Evolutionary conservation across 2,797 vertebrate genomes (phyloP).

Genomic region (Pantherophis vulpinus): DNA sequence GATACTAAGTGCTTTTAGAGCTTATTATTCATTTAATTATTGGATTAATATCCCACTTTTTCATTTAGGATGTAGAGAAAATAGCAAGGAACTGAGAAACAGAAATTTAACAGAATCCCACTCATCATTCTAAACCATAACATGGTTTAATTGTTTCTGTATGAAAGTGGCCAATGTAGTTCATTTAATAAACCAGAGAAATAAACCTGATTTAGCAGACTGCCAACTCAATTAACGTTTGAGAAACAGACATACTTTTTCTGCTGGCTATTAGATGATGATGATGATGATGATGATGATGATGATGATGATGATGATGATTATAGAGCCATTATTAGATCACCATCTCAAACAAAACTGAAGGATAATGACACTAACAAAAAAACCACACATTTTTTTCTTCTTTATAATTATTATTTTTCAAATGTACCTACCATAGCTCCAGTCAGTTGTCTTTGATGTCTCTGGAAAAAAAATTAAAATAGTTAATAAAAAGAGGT

Average conservation of each 20-base stretch:
- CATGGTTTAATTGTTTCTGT: background rate
- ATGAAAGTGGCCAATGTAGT: background rate
- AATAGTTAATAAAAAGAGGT: constrained; percentile 4
- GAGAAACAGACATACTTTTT: background rate
- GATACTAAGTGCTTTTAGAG: background rate
- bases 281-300: too few relatives aligned
- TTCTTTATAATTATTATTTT: background rate
- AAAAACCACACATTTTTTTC: background rate
- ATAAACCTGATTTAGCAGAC: background rate
- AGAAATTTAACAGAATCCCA: background rate
- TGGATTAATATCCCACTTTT: background rate
- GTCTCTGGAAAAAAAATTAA: background rate
- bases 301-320: too few relatives aligned
- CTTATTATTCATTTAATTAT: background rate
- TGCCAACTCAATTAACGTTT: background rate
- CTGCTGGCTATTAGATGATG: background rate
- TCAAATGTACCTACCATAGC: background rate
- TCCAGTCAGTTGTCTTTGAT: background rate
- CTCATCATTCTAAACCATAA: background rate
- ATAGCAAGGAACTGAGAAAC: background rate
- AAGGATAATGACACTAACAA: background rate
- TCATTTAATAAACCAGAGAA: background rate
- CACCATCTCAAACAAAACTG: background rate
- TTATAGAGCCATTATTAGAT: background rate
- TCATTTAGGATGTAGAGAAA: background rate